Conservation (phyloP, 1,140 invertebrate species). For the Maniola jurtina region DNA sequence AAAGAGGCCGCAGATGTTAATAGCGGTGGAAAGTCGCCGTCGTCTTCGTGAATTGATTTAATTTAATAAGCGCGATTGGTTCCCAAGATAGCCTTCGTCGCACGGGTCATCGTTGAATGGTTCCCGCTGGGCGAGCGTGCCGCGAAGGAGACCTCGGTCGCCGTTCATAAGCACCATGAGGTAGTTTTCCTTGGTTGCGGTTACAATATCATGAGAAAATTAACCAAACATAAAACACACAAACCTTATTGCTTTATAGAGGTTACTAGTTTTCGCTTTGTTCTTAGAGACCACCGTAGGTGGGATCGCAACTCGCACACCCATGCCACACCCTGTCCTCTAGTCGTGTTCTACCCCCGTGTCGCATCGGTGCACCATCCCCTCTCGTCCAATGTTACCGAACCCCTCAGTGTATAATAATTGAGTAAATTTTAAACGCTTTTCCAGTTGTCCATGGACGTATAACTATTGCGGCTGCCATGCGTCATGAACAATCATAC, state of each 20-base stretch:
- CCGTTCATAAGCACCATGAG: constrained; percentile 28
- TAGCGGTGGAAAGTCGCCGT: background rate
- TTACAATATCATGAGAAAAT: constrained; percentile 14
- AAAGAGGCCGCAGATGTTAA: background rate
- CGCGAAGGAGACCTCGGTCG: background rate
- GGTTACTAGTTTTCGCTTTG: constrained; percentile 25
- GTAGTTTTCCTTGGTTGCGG: constrained; percentile 34
- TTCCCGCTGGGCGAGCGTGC: background rate
- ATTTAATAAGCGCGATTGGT: background rate
- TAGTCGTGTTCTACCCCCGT: background rate
- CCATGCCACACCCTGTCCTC: background rate
- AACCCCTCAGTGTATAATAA: constrained; percentile 7
- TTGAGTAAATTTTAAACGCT: background rate
- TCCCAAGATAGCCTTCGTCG: background rate
- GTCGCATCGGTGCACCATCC: background rate
- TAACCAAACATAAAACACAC: constrained; percentile 19
- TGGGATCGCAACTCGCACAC: background rate
- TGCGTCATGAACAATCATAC: constrained; percentile 22
- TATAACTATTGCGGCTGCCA: constrained; percentile 18
- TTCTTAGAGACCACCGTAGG: background rate
- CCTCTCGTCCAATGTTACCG: background rate
- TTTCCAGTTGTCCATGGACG: constrained; percentile 14
- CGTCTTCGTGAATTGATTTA: background rate
- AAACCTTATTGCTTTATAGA: constrained; percentile 30
- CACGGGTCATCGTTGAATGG: background rate